phyloP scores from a whole-genome alignment of 2,888 invertebrate species.

The Euzetes globulus region DNA sequence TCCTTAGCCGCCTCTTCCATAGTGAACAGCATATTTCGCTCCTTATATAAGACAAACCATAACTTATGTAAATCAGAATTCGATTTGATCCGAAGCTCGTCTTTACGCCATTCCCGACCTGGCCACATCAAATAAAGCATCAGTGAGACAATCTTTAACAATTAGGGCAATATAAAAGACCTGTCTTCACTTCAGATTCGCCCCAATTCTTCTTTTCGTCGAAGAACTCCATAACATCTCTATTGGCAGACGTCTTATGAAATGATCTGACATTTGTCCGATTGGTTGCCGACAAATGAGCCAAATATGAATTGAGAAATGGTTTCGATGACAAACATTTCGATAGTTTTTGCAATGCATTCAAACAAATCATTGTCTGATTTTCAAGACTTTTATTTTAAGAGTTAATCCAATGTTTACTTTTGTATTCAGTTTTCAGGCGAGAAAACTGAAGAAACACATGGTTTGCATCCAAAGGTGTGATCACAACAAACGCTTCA shows the following conservation, averaged over 20 bases:
- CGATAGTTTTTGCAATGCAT: background rate
- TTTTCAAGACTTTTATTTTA: background rate
- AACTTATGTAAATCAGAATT: slow-evolving; percentile 92
- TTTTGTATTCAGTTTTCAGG: too few relatives aligned
- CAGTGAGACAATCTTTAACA: background rate
- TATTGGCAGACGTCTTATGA: background rate
- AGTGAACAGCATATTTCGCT: slow-evolving; percentile 90
- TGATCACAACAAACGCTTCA: background rate
- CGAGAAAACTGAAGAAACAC: too few relatives aligned
- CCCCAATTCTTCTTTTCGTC: slow-evolving; percentile 78
- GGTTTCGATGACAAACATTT: background rate
- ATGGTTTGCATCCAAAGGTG: too few relatives aligned
- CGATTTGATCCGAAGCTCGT: slow-evolving; percentile 88
- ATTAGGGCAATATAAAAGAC: slow-evolving; percentile 38
- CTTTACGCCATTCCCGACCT: slow-evolving; percentile 74
- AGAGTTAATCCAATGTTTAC: too few relatives aligned
- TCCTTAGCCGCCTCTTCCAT: slow-evolving; percentile 75
- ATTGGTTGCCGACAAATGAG: background rate
- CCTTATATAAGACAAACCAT: slow-evolving; percentile 87
- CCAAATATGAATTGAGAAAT: background rate
- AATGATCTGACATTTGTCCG: background rate
- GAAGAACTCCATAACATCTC: slow-evolving; percentile 65
- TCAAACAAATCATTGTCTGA: slow-evolving; percentile 3
- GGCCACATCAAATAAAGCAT: slow-evolving; percentile 31
- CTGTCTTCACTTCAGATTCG: slow-evolving; percentile 63